Evolutionary conservation across 2,113 vertebrate genomes (phyloP).

Genomic region (Daubentonia madagascariensis): DNA sequence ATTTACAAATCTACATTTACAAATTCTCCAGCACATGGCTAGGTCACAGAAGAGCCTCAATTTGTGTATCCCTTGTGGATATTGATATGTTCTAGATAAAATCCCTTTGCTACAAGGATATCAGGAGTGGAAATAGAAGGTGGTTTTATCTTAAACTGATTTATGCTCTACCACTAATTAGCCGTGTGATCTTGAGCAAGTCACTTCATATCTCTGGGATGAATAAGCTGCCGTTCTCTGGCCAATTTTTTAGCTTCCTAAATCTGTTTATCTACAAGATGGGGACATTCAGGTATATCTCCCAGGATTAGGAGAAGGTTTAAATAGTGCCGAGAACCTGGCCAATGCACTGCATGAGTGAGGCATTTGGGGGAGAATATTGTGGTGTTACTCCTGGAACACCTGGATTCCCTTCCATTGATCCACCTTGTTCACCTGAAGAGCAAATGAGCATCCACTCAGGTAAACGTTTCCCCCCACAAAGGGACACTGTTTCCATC

Average conservation of each 20-base stretch:
- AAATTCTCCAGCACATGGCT: background rate
- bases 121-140: background rate
- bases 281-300: too few relatives aligned
- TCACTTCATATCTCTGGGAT: background rate
- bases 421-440: background rate
- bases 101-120: background rate
- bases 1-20: background rate
- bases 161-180: background rate
- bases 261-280: background rate
- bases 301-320: background rate
- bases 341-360: background rate
- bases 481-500: background rate
- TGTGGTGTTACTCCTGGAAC: background rate
- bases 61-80: background rate
- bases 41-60: background rate
- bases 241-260: background rate
- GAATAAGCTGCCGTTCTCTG: background rate
- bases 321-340: background rate
- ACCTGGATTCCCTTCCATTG: background rate
- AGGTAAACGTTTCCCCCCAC: too few relatives aligned
- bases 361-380: background rate
- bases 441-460: background rate
- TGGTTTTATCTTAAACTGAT: background rate
- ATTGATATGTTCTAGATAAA: background rate
- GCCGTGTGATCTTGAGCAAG: background rate